These are phyloP conservation scores for Drosophila siamana DNA, from an alignment of 2,888 invertebrate species.

Conservation along the genomic window DNA sequence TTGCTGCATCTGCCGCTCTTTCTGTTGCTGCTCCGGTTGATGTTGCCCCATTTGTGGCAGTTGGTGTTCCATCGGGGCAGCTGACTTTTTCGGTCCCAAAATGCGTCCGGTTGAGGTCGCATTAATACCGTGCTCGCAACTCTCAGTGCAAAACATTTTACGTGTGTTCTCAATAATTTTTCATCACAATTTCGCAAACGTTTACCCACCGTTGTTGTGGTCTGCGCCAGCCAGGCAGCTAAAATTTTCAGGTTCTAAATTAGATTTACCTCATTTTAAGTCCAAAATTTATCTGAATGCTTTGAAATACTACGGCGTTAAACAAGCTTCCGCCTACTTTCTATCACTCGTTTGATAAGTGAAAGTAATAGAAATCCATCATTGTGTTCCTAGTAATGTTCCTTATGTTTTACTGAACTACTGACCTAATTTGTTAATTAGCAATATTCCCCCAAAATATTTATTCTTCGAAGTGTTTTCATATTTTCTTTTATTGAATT, in stretches of 20 bases:
- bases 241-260: neutral
- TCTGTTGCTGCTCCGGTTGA: conserved; percentile 3
- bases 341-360: neutral
- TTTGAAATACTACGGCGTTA: neutral
- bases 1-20: neutral
- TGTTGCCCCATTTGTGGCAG: neutral
- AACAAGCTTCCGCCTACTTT: conserved; percentile 24
- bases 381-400: too few species aligned
- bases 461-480: too few species aligned
- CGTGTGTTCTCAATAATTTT: neutral
- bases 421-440: too few species aligned
- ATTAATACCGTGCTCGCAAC: conserved; percentile 55
- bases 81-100: conserved; percentile 4
- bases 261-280: conserved; percentile 31
- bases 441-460: too few species aligned
- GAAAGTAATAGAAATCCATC: too few species aligned
- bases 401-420: too few species aligned
- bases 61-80: conserved; percentile 3
- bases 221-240: conserved; percentile 25
- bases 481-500: too few species aligned
- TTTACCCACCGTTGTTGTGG: conserved; percentile 15
- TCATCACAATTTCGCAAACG: neutral
- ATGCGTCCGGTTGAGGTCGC: conserved; percentile 38
- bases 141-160: conserved; percentile 61
- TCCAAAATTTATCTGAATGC: neutral